A percentile compares a stretch with the other conserved stretches of the same genome.
These are phyloP conservation scores for Polyommatus icarus DNA, from an alignment of 2,888 invertebrate genomes.

Conservation along the genomic window DNA sequence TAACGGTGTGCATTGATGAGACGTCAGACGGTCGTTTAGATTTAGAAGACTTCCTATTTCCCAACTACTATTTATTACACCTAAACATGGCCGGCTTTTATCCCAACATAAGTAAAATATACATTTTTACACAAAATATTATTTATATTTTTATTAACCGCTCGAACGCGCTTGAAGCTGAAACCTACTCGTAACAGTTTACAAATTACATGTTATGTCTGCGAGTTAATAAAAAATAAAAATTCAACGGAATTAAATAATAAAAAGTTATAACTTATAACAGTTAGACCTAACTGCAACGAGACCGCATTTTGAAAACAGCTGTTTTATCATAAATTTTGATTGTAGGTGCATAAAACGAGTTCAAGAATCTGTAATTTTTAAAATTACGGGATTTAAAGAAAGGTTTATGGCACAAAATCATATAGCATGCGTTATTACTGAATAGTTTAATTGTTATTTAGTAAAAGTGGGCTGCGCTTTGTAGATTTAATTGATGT, in stretches of 20 bases:
- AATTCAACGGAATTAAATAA: neutral
- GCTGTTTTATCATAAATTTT: neutral
- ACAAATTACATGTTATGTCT: neutral
- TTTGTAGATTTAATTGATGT: neutral
- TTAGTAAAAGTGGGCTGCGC: constrained; percentile 20
- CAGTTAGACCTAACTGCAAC: neutral
- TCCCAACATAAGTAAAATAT: too few species aligned
- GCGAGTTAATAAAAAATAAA: neutral
- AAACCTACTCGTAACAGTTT: neutral
- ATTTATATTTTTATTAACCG: neutral
- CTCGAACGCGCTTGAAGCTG: neutral
- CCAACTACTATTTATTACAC: too few species aligned
- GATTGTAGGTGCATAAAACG: neutral
- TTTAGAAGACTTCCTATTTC: too few species aligned
- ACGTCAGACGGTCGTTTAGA: too few species aligned
- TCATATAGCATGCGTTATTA: neutral
- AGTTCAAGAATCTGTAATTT: neutral
- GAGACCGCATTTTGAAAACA: neutral
- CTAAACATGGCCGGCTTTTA: too few species aligned
- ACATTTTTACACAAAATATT: too few species aligned
- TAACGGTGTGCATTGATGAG: too few species aligned
- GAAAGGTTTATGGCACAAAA: constrained; percentile 5
- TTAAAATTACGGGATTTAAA: neutral
- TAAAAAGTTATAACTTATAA: neutral
- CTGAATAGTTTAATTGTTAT: constrained; percentile 13